These are phyloP conservation scores for Andricus curvator DNA, from an alignment of 2,888 invertebrate species.

Conservation along the genomic window DNA sequence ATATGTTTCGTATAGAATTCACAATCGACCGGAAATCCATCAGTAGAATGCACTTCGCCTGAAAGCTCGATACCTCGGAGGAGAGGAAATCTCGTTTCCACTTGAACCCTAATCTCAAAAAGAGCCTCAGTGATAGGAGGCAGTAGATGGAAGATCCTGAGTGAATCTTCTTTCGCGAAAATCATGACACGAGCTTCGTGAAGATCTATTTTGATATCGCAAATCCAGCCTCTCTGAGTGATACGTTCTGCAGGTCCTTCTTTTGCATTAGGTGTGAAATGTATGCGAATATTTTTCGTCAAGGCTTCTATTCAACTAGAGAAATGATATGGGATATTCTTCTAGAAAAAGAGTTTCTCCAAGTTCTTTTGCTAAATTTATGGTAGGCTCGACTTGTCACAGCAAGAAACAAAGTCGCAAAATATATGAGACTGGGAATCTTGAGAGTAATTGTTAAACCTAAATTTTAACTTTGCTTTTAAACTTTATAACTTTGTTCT, in stretches of 20 bases:
- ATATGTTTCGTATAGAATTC: conserved; percentile 25
- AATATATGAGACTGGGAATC: background rate
- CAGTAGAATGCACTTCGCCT: conserved; percentile 47
- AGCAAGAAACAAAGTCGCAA: background rate
- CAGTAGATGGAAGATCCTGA: conserved; percentile 37
- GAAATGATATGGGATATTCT: background rate
- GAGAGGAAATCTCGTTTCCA: conserved; percentile 47
- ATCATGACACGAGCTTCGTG: conserved; percentile 55
- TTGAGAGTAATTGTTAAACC: no score
- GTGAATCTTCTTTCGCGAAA: conserved; percentile 47
- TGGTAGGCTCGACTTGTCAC: background rate
- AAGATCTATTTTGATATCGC: conserved; percentile 65
- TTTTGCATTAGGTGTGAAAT: conserved; percentile 61
- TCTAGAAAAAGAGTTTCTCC: background rate
- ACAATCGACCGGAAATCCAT: conserved; percentile 52
- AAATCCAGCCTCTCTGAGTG: conserved; percentile 61
- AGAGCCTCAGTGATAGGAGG: conserved; percentile 13
- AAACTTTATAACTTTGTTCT: no score
- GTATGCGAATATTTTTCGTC: conserved; percentile 68
- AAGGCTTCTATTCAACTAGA: conserved; percentile 49
- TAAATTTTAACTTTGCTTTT: no score
- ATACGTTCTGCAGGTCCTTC: conserved; percentile 57
- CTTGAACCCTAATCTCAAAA: conserved; percentile 38
- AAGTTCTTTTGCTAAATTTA: conserved; percentile 2
- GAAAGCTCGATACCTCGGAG: conserved; percentile 39